Base-by-base conservation (phyloP, 1,140 invertebrate genomes). In the Drosophila kikkawai region DNA sequence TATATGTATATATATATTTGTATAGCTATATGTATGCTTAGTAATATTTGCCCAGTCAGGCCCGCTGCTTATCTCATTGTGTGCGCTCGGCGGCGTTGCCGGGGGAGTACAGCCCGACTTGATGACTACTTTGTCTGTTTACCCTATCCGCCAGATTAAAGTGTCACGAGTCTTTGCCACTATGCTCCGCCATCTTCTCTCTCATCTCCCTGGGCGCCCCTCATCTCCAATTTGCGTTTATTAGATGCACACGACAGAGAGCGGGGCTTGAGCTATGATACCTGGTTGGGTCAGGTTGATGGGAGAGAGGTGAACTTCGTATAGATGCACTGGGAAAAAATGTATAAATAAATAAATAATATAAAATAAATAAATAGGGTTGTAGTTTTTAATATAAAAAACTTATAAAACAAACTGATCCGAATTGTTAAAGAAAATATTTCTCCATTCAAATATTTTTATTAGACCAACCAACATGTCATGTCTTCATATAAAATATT, bases 141-240 rank as follows among this genome's bases (percentile, higher is more conserved):
- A 80, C 81, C 76, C 75, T 65, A 77, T 77, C 67, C 77, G 66
- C 29, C 66, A 84, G 82, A 85, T 85, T 85, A 85, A 79, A 85
- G 68, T 85, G 75, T 85, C 82, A 85, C 82, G 82, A 86, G 79
- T 79, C 42, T 71, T 60, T 37, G 60, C 50, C 69, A 57, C 57
- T 42, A 45, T 53, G 51, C 51, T 26, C 34, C 22, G 6, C 19
- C 39, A 26, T 36, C 36, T 19, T 12, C 34, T 65, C 22, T 39
- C 41, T 9, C 63, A 45, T 39, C 48, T 51, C 59, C 19, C 26
- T 3, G 12, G 42, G 34, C 36, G 34, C 36, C 19, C 45, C 59
- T n/a, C 55, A 19, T 63, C 73, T 82, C 77, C 82, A 85, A 85
- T 85, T 85, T 85, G 82, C 78, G 82, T 75, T 85, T 85, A 85